A percentile compares a stretch with the other conserved stretches of the same genome.
Evolutionary conservation across 2,797 vertebrate species (phyloP).

Genomic region (Spinus olivaceus): DNA sequence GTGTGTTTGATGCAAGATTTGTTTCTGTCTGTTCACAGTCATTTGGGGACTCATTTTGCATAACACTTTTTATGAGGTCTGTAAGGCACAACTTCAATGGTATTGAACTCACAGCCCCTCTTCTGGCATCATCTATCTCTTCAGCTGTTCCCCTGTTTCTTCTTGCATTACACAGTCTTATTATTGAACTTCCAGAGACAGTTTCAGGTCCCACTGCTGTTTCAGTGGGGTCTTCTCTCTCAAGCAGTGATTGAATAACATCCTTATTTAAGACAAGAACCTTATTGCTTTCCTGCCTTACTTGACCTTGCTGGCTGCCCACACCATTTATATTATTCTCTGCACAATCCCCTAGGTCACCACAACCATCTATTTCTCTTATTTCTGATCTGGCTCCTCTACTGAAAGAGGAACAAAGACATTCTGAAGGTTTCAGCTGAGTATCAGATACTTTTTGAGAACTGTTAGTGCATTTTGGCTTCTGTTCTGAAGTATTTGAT

Average conservation of each 20-base stretch:
- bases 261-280: background rate
- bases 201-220: background rate
- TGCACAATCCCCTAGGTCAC: background rate
- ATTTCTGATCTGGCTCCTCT: constrained; percentile 4
- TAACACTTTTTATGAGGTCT: constrained; percentile 34
- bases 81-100: constrained; percentile 51
- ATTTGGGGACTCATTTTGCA: background rate
- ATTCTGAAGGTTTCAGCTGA: constrained; percentile 21
- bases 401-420: background rate
- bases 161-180: background rate
- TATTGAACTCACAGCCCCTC: background rate
- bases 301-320: constrained; percentile 16
- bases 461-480: background rate
- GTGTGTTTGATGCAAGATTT: constrained; percentile 49
- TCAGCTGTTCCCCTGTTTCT: background rate
- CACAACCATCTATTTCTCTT: background rate
- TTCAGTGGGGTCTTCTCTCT: constrained; percentile 18
- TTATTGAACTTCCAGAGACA: background rate
- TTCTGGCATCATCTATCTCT: background rate
- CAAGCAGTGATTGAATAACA: background rate
- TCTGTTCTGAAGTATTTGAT: background rate
- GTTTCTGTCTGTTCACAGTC: constrained; percentile 13
- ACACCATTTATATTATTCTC: background rate
- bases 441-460: background rate
- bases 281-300: background rate